Base-by-base conservation (phyloP, 2,888 invertebrate genomes). In the Acrocera orbiculus region DNA sequence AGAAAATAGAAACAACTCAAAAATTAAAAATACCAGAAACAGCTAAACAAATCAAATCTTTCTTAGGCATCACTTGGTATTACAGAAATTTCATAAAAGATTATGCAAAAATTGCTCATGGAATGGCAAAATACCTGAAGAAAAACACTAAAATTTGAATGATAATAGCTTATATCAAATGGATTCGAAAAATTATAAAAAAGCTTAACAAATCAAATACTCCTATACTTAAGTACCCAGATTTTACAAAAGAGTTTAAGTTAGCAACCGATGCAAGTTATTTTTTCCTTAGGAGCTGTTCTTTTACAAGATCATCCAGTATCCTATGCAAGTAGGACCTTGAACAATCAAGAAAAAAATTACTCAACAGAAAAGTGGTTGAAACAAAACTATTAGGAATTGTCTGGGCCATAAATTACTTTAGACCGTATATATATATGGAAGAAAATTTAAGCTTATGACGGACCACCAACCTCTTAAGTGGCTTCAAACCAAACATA, bases 391-490 rank as follows among this genome's bases (percentile, higher is more conserved):
- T 53, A 4, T 19, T 52, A 24, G 45, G 42, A 1, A 47, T 54
- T 4, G 44, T 52, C 1, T 50, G 47, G 47, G 50, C 49, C 1
- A 37, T 41, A 2, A 51, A 52, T 39, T 46, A 52, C 29, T 54
- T 53, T 19, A 25, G 51, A 16, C 50, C 49, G 1, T 53, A 53
- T 13, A n/a, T 55, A 4, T 51, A 50, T n/a, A n/a, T n/a, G 52
- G 51, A 3, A 42, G 42, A 22, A 46, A 47, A 31, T 57, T 60
- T 23, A 47, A 35, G 0, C 52, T 59, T 1, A 44, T 48, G 4
- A 59, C 54, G 1, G 58, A 61, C 30, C 58, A 59, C 35, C 41
- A 48, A 35, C 53, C 54, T 1, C 33, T 58, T 3, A 43, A 41
- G 4, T 58, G 53, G 50, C 30, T 58, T 0, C 47, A 52, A 43